Evolutionary conservation across 2,113 vertebrate genomes (phyloP).

Genomic region (Strix aluco): DNA sequence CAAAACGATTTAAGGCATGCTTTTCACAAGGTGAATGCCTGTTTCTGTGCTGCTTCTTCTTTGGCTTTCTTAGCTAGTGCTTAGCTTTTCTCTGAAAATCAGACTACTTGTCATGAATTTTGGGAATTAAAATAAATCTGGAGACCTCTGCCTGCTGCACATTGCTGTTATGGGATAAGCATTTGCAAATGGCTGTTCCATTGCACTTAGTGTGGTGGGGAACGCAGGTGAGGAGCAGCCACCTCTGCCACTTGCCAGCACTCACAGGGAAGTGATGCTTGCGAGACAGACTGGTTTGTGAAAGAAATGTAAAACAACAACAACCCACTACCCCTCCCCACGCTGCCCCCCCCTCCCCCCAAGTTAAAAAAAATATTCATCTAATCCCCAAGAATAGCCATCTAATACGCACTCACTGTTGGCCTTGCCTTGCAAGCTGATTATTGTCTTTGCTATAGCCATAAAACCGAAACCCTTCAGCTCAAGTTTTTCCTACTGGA

Average conservation of each 20-base stretch:
- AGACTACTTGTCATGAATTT: not conserved
- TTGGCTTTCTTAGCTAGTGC: not conserved
- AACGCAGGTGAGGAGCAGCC: not conserved
- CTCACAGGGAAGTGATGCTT: not conserved
- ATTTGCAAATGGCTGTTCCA: not conserved
- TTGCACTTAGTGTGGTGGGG: not conserved
- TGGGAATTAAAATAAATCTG: not conserved
- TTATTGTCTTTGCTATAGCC: not conserved
- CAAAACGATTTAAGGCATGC: rapidly evolving
- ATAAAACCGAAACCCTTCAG: not conserved
- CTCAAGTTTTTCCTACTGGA: not conserved
- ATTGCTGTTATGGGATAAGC: rapidly evolving
- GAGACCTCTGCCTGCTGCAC: not conserved
- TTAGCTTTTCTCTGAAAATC: not conserved
- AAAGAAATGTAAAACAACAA: not conserved
- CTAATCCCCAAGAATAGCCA: not conserved
- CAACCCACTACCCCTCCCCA: too few species aligned
- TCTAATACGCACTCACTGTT: not conserved
- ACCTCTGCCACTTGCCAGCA: not conserved
- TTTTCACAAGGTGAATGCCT: not conserved
- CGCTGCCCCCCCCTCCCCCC: too few species aligned
- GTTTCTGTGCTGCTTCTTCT: not conserved
- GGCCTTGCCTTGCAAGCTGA: not conserved
- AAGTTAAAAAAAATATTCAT: not conserved
- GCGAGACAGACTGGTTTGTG: not conserved